Evolutionary conservation across 2,797 vertebrate genomes (phyloP), one percentile per base, ranked within the genome.

Genomic region (Vultur gryphus): DNA sequence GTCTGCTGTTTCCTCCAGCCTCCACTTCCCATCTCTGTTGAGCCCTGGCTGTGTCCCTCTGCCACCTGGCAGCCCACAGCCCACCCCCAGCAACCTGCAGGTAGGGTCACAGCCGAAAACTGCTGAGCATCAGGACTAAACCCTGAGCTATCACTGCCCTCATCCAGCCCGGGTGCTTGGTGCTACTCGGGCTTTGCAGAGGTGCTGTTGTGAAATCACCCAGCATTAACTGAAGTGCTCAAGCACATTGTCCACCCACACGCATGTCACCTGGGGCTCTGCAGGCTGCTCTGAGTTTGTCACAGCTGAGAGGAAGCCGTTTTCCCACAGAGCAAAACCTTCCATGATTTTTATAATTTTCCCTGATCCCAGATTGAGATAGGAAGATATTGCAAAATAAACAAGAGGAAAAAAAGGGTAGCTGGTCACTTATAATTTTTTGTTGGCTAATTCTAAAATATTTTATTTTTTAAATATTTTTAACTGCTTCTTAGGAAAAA

Each of bases 231-330:
- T 51, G 57, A 69, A n/a, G 17, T 29, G 49, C 31, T 77, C 20
- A 6, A 39, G 52, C 26, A 31, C 33, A 39, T 3, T 0, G 0
- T 8, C 13, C 13, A 55, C 43, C 9, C n/a, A 12, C 18, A 2
- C 0, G 1, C 13, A 11, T 8, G 49, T 66, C 70, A 44, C 43
- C 24, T 17, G 37, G 16, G 41, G 37, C 57, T 84, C 66, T 83
- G 55, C 8, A 31, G 33, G n/a, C 23, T 59, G 67, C 55, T 66
- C 44, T 1, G 8, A n/a, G 33, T 29, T 75, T 80, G 62, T 55
- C 43, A 52, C 23, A 65, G 57, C 19, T 61, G 41, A 14, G 3
- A 87, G 29, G 20, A 59, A 84, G 35, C 18, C 1, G 3, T 58
- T 69, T 81, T 84, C 35, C 64, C 31, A 62, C 49, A 51, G 2